Conservation (phyloP, 2,113 vertebrate genomes). For the Machaerirhynchus nigripectus region DNA sequence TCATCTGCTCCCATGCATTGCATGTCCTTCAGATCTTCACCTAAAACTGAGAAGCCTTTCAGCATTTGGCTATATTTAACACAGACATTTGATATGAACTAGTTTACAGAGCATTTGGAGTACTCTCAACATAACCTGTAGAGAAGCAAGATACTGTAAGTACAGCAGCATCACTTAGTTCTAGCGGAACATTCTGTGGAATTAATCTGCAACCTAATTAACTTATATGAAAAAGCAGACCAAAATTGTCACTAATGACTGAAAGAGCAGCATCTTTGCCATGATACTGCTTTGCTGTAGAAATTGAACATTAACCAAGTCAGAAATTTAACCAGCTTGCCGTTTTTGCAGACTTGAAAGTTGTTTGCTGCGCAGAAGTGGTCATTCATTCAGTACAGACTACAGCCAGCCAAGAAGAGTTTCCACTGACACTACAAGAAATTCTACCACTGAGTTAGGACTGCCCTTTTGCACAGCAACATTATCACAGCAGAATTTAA, state of each 20-base stretch:
- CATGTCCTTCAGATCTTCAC: not conserved
- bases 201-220: not conserved
- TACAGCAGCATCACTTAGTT: not conserved
- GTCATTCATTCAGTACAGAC: not conserved
- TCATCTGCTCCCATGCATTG: rapidly evolving
- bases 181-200: not conserved
- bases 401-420: not conserved
- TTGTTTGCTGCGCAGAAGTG: not conserved
- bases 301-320: not conserved
- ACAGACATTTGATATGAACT: not conserved
- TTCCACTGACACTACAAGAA: not conserved
- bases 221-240: not conserved
- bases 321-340: not conserved
- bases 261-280: not conserved
- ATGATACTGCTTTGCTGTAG: not conserved
- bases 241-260: not conserved
- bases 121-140: not conserved
- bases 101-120: not conserved
- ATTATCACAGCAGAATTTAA: not conserved
- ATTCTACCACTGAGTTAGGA: not conserved
- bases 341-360: not conserved
- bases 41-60: not conserved
- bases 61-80: conserved; percentile 18
- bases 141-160: not conserved
- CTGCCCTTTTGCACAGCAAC: not conserved